phyloP scores from a whole-genome alignment of 2,797 vertebrate species.

The Chelon auratus region DNA sequence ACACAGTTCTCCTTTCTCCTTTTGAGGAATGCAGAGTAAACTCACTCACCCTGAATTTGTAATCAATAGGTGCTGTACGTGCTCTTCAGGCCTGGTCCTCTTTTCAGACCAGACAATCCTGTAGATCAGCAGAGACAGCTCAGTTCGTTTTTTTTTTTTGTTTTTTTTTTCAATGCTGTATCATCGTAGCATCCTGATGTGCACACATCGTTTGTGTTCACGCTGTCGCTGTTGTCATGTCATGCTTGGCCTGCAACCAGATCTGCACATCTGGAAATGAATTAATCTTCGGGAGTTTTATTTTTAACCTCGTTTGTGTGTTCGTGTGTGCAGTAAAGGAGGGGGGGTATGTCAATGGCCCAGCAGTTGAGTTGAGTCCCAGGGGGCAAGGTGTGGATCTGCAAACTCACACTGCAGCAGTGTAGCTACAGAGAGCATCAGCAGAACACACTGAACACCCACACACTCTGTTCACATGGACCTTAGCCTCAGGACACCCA shows the following conservation, averaged over 20 bases:
- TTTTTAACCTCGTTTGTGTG: constrained; percentile 5
- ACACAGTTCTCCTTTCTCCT: constrained; percentile 38
- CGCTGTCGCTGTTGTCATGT: constrained; percentile 1
- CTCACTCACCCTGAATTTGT: constrained; percentile 67
- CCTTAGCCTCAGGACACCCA: neutral
- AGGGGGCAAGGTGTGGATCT: constrained; percentile 74
- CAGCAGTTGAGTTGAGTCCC: constrained; percentile 64
- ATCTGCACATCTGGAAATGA: constrained; percentile 1
- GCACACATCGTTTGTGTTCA: constrained; percentile 7
- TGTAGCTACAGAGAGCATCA: constrained; percentile 70
- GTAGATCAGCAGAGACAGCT: constrained; percentile 57
- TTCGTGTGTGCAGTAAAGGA: neutral
- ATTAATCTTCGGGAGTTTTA: neutral
- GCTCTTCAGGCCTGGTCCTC: constrained; percentile 52
- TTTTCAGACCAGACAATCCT: constrained; percentile 45
- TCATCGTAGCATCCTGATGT: constrained; percentile 49
- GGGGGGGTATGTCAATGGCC: constrained; percentile 63
- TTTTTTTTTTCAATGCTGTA: constrained; percentile 48
- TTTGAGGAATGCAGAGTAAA: constrained; percentile 60
- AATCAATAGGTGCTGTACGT: constrained; percentile 71
- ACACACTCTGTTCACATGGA: constrained; percentile 27
- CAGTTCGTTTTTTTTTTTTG: constrained; percentile 7
- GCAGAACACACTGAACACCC: constrained; percentile 68
- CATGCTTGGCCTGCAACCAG: neutral
- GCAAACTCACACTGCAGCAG: constrained; percentile 84